These are phyloP conservation scores for Acrobasis suavella DNA, from an alignment of 2,888 invertebrate species.

Conservation along the genomic window DNA sequence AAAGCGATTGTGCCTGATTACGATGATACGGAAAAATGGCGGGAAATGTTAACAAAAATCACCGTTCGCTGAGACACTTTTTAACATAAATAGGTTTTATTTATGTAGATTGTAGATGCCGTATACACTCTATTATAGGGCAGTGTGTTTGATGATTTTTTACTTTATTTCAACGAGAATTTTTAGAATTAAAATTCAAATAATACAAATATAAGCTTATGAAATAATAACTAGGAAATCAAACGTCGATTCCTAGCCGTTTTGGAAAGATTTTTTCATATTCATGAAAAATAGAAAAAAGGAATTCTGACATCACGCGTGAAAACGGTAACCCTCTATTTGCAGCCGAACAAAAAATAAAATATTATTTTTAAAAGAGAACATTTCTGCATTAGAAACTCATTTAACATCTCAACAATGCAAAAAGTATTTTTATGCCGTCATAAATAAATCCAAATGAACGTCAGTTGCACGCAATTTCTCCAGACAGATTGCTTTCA, in stretches of 20 bases:
- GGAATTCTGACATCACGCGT: too few relatives aligned
- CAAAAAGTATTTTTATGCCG: background rate
- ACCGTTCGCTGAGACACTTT: background rate
- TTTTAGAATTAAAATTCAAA: too few relatives aligned
- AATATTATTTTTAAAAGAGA: background rate
- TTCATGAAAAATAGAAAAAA: too few relatives aligned
- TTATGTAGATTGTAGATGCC: too few relatives aligned
- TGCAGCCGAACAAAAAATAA: background rate
- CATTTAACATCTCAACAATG: background rate
- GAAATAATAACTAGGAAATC: too few relatives aligned
- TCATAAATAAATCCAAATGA: slow-evolving; percentile 15
- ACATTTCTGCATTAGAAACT: background rate
- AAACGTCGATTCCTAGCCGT: too few relatives aligned
- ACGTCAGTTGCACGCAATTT: slow-evolving; percentile 1
- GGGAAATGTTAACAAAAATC: background rate
- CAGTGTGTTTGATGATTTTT: too few relatives aligned
- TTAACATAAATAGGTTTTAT: too few relatives aligned
- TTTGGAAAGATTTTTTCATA: too few relatives aligned
- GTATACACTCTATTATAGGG: too few relatives aligned
- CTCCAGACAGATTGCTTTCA: slow-evolving; percentile 8
- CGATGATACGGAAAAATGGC: slow-evolving; percentile 5
- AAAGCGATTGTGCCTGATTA: slow-evolving; percentile 13
- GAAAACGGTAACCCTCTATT: background rate
- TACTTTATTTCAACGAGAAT: too few relatives aligned
- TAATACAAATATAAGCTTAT: too few relatives aligned